Base-by-base conservation (phyloP, 2,113 vertebrate genomes). In the Athene cunicularia region DNA sequence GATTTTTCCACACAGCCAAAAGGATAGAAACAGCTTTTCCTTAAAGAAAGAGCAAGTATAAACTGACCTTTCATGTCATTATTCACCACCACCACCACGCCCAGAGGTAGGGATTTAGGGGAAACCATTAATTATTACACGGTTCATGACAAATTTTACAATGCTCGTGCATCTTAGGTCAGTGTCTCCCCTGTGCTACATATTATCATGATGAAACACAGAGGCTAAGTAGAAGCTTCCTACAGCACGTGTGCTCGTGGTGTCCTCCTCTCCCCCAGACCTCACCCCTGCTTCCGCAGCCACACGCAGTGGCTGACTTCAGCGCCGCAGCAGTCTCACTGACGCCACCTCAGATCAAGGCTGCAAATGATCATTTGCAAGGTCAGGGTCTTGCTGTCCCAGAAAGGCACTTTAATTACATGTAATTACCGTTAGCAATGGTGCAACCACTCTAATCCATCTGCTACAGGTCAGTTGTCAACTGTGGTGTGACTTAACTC, bases 251-350 rank as follows among this genome's bases (percentile, higher is more conserved):
- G 6, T 28, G 68, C 21, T 43, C 6, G n/a, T 12, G 62, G 32
- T 5, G 24, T 35, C 27, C 47, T 17, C 43, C 50, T 35, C 7
- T 30, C 14, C 6, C 6, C 14, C 37, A 62, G 45, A 16, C 35
- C 39, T 21, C 52, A 79, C n/a, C 55, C 32, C 64, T 5, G 33
- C 32, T 70, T 16, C 66, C 60, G 9, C 26, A 47, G 52, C 72
- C 6, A 1, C 2, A 0, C 2, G 1, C 32, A 11, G 0, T 5
- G 64, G 26, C 37, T 7, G 18, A 27, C 41, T 53, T 28, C 53
- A 71, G 9, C 0, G 4, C 49, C 23, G 11, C 76, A 62, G 86
- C 47, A 3, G 12, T 8, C 37, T 64, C 64, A 0, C 71, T 12
- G 77, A 50, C 2, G 10, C 73, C 33, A 26, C 2, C 77, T 66